These are phyloP conservation scores for Phrynocephalus vlangalii DNA, from an alignment of 2,797 vertebrate species.

Conservation along the genomic window DNA sequence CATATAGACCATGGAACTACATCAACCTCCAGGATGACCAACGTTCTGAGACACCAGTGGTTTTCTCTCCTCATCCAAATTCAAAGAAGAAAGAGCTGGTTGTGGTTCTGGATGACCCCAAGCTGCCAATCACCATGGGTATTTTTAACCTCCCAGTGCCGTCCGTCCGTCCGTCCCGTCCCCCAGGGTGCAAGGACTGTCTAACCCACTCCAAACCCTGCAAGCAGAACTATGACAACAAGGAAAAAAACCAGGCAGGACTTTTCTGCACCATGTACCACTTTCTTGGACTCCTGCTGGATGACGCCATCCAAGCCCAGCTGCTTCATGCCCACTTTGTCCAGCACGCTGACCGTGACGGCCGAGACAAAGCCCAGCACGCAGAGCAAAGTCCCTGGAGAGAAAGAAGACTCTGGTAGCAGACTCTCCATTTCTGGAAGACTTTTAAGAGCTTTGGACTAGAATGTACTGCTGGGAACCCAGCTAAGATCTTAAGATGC, in stretches of 20 bases:
- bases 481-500: background rate
- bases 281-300: constrained; percentile 84
- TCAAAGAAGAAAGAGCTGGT: too few species aligned
- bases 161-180: background rate
- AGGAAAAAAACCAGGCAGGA: too few species aligned
- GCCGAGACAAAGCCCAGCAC: constrained; percentile 82
- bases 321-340: constrained; percentile 85
- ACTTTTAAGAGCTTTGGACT: background rate
- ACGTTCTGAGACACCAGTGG: too few species aligned
- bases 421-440: background rate
- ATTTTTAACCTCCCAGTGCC: background rate
- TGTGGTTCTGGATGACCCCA: too few species aligned
- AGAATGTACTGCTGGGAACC: background rate
- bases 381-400: constrained; percentile 81
- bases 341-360: constrained; percentile 79
- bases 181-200: constrained; percentile 8
- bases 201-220: background rate
- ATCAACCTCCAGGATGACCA: too few species aligned
- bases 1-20: too few species aligned
- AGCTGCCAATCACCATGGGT: too few species aligned
- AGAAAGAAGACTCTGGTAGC: background rate
- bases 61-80: too few species aligned
- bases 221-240: background rate
- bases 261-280: constrained; percentile 68
- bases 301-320: constrained; percentile 83